Conservation (phyloP, 2,113 vertebrate genomes). For the Siniperca chuatsi region DNA sequence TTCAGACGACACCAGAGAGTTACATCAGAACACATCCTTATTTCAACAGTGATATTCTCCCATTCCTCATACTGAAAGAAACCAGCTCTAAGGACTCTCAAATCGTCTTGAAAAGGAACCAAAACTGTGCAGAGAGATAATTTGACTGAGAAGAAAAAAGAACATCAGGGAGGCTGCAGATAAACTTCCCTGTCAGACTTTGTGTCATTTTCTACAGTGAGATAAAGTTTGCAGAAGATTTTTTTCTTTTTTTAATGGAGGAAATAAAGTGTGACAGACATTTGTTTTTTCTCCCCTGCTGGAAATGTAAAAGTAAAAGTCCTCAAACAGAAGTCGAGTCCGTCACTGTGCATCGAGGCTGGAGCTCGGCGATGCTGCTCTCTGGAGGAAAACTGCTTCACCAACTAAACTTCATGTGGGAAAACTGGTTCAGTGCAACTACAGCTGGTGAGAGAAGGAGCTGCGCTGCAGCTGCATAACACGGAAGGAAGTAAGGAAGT, state of each 20-base stretch:
- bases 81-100: constrained; percentile 26
- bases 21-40: constrained; percentile 43
- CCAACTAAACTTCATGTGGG: constrained; percentile 36
- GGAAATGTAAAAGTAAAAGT: constrained; percentile 41
- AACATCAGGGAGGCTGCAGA: constrained; percentile 24
- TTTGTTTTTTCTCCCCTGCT: constrained; percentile 10
- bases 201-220: constrained; percentile 32
- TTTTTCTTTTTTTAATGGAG: constrained; percentile 18
- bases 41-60: constrained; percentile 28
- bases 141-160: constrained; percentile 12
- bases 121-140: constrained; percentile 32
- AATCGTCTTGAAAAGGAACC: constrained; percentile 3
- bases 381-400: constrained; percentile 63
- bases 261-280: constrained; percentile 48
- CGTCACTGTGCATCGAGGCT: constrained; percentile 36
- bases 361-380: constrained; percentile 40
- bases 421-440: constrained; percentile 52
- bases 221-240: constrained; percentile 27
- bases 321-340: constrained; percentile 52
- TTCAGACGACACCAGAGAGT: constrained; percentile 55
- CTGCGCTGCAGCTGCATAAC: constrained; percentile 1
- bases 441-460: constrained; percentile 21
- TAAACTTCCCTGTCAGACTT: constrained; percentile 39
- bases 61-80: not conserved
- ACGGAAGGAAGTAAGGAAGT: not conserved